Conservation (phyloP, 2,797 vertebrate genomes). For the Lacerta viridis region DNA sequence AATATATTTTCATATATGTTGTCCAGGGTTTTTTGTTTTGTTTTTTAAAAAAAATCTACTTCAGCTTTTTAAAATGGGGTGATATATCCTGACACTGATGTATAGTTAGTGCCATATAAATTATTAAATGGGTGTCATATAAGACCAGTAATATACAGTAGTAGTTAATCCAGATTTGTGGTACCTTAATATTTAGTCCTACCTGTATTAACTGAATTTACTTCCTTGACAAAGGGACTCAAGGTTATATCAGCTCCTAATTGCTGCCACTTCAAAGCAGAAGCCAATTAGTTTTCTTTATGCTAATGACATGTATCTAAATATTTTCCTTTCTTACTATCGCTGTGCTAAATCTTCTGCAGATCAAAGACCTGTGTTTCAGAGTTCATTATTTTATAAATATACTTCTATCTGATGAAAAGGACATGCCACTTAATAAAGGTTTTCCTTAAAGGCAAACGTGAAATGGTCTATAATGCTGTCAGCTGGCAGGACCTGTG, state of each 20-base stretch:
- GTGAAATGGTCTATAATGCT: not conserved
- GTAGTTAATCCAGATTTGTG: constrained; percentile 18
- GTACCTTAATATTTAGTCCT: constrained; percentile 5
- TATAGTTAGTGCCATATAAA: not conserved
- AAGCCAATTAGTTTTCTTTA: constrained; percentile 36
- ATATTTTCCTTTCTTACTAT: constrained; percentile 17
- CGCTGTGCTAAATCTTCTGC: constrained; percentile 19
- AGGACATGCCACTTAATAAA: not conserved
- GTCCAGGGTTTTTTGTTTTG: not conserved
- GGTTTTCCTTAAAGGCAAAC: constrained; percentile 2
- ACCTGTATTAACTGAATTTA: not conserved
- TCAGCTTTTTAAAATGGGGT: not conserved
- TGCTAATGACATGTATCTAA: constrained; percentile 40
- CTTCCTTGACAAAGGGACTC: not conserved
- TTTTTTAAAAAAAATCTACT: not conserved
- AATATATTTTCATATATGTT: constrained; percentile 21
- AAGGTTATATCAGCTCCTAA: not conserved
- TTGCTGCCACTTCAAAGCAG: constrained; percentile 27
- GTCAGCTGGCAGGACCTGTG: not conserved
- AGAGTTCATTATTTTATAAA: constrained; percentile 55
- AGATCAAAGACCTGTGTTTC: constrained; percentile 25
- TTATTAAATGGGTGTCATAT: constrained; percentile 1
- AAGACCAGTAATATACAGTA: not conserved
- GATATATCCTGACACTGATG: not conserved
- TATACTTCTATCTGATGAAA: constrained; percentile 63